Conservation (phyloP, 2,113 vertebrate genomes). For the Dendrocopos noguchii region DNA sequence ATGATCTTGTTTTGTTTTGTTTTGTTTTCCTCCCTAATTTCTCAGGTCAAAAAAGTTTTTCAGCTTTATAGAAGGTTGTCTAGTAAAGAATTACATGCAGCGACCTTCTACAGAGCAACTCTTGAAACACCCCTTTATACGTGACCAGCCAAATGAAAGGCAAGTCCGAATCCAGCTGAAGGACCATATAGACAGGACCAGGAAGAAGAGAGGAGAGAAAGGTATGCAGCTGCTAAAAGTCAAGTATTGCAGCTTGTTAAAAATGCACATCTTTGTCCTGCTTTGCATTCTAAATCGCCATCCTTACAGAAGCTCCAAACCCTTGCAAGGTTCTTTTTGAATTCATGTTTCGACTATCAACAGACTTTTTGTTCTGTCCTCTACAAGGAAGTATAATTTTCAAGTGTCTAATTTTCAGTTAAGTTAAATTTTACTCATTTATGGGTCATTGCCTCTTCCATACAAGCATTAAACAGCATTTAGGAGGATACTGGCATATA, state of each 20-base stretch:
- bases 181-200: slow-evolving; percentile 98
- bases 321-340: neutral
- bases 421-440: neutral
- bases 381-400: neutral
- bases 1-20: neutral
- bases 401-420: neutral
- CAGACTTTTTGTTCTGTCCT: neutral
- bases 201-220: slow-evolving; percentile 98
- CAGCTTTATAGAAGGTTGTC: slow-evolving; percentile 97
- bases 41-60: slow-evolving; percentile 98
- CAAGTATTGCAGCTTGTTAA: neutral
- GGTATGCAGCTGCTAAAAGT: slow-evolving; percentile 75
- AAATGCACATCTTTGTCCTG: neutral
- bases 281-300: neutral
- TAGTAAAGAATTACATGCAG: slow-evolving; percentile 99
- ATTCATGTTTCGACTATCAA: neutral
- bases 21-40: neutral
- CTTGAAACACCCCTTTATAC: slow-evolving; percentile 96
- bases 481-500: neutral
- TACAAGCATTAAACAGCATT: neutral
- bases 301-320: neutral
- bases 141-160: slow-evolving; percentile 98
- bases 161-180: slow-evolving; percentile 99
- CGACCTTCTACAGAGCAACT: slow-evolving; percentile 95
- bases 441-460: neutral